Evolutionary conservation across 2,113 vertebrate genomes (phyloP), one percentile per base, ranked within the genome.

Genomic region (Cyrtonyx montezumae): DNA sequence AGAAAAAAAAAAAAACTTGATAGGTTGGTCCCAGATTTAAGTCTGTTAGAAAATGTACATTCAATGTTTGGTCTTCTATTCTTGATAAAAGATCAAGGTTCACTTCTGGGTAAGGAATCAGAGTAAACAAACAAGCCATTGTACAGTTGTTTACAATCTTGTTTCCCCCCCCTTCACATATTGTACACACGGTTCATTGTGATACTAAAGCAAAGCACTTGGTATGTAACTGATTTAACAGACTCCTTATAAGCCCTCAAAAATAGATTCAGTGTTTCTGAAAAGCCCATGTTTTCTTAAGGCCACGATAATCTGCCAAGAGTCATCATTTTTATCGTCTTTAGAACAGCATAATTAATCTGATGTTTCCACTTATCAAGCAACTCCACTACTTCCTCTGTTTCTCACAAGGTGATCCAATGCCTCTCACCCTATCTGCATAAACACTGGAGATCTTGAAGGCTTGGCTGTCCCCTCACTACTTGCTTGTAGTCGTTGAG

Each of bases 31-130:
- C 98, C 97, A 97, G 96, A 95, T 95, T 92, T 97, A 96, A 97
- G 98, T 98, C 98, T 95, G 92, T 98, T 98, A 98, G 98, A 98
- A 99, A 98, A 98, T 98, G 98, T 98, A 99, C 99, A 99, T 99
- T 99, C 98, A 98, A 94, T 84, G 97, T 97, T 98, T 98, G 97
- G 98, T 97, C 97, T 97, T 97, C 96, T 95, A 89, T 94, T 94
- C 98, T 97, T 97, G 98, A 97, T 96, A 98, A 98, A 97, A 98
- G 93, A 97, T 96, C 97, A 98, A 97, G 97, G 96, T 98, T 98
- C 95, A 94, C 97, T 98, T 97, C 97, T 97, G 97, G 98, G 98
- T 97, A 97, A 96, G 98, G 95, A 97, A 98, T 96, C 79, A 91
- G 97, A 97, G 98, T 97, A 98, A 98, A 98, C 97, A 96, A 96